These are phyloP conservation scores for Scaptomyza montana DNA, from an alignment of 1,140 invertebrate genomes.

Conservation along the genomic window DNA sequence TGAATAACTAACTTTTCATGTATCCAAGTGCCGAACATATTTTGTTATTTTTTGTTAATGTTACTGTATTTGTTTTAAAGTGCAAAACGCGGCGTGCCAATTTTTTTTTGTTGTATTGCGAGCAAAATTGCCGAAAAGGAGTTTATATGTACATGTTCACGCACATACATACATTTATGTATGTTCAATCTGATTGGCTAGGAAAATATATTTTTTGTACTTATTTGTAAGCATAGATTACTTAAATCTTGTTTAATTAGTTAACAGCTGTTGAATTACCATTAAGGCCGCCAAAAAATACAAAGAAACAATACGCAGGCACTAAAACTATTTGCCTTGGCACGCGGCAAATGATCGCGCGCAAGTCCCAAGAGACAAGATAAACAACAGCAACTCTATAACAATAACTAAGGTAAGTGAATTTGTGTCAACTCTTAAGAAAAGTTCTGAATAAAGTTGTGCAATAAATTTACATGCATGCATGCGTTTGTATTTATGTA, in stretches of 20 bases:
- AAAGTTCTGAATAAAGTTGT: constrained; percentile 49
- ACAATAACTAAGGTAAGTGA: constrained; percentile 53
- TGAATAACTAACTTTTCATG: constrained; percentile 16
- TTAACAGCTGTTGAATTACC: constrained; percentile 54
- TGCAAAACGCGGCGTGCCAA: constrained; percentile 62
- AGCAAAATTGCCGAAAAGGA: constrained; percentile 64
- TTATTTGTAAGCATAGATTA: constrained; percentile 30
- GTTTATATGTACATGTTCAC: constrained; percentile 37
- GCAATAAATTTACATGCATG: constrained; percentile 37
- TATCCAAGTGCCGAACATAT: constrained; percentile 22
- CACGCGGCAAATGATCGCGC: constrained; percentile 34
- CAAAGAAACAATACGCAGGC: constrained; percentile 4
- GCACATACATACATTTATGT: constrained; percentile 4
- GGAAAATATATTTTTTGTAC: constrained; percentile 26
- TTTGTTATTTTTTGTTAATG: constrained; percentile 59
- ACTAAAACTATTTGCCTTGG: constrained; percentile 17
- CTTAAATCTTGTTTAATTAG: constrained; percentile 37
- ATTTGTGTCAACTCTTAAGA: constrained; percentile 19
- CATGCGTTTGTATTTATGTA: constrained; percentile 4
- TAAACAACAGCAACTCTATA: neutral
- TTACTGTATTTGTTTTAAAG: constrained; percentile 38
- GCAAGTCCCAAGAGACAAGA: constrained; percentile 20
- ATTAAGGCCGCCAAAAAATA: constrained; percentile 43
- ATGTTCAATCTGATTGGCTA: constrained; percentile 37
- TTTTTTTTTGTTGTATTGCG: constrained; percentile 48